Percentiles rank a stretch among this genome's conserved stretches.
phyloP scores from a whole-genome alignment of 2,113 vertebrate species.

The Datnioides undecimradiatus region DNA sequence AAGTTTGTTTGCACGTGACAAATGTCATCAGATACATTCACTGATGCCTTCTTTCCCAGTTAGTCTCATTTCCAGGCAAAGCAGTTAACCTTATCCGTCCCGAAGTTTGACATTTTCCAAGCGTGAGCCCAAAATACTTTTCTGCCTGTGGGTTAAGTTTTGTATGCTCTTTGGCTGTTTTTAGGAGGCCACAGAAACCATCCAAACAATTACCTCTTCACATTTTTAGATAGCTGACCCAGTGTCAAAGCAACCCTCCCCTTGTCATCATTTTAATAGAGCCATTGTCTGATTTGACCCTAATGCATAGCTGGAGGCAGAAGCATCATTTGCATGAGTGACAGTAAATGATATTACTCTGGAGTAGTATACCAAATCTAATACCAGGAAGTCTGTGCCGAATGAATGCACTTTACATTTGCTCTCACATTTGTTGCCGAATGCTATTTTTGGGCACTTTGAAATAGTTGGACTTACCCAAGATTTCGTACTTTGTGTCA shows the following conservation, averaged over 20 bases:
- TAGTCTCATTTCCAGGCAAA: background rate
- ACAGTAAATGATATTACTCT: constrained; percentile 41
- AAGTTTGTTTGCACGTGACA: background rate
- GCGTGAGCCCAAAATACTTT: background rate
- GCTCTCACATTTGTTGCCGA: constrained; percentile 11
- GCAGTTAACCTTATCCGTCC: background rate
- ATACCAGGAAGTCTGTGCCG: constrained; percentile 19
- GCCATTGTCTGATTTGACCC: constrained; percentile 42
- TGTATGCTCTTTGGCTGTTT: background rate
- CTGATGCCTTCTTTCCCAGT: background rate
- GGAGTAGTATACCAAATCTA: constrained; percentile 12
- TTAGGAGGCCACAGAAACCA: background rate
- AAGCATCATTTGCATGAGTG: constrained; percentile 56
- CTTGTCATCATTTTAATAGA: constrained; percentile 18
- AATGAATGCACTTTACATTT: background rate
- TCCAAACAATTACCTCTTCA: background rate
- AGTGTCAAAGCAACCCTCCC: background rate
- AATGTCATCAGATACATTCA: background rate
- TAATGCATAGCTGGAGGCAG: background rate
- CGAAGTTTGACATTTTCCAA: background rate
- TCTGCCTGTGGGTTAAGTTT: background rate
- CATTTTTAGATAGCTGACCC: background rate
- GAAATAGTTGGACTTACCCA: constrained; percentile 14
- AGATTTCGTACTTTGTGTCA: constrained; percentile 32
- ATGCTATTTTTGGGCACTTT: constrained; percentile 47